Percentiles rank a stretch among this genome's conserved stretches.
Conservation (phyloP, 2,113 vertebrate species). For the Sander lucioperca region DNA sequence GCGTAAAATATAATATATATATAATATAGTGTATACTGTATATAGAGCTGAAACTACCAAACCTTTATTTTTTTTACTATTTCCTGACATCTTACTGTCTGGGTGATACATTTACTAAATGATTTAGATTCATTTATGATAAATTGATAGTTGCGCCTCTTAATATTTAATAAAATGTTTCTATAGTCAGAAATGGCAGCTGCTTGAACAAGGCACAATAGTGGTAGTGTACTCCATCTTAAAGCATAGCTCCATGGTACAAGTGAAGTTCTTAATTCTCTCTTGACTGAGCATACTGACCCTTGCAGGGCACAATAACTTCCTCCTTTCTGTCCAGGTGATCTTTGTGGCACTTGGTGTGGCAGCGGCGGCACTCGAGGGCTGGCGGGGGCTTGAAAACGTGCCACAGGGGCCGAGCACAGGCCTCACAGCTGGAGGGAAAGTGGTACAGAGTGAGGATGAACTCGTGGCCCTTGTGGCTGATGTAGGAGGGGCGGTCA, state of each 20-base stretch:
- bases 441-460: slow-evolving; percentile 97
- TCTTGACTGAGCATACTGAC: slow-evolving; percentile 73
- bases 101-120: too few relatives aligned
- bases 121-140: too few relatives aligned
- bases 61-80: too few relatives aligned
- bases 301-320: slow-evolving; percentile 94
- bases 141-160: too few relatives aligned
- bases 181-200: background rate
- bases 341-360: slow-evolving; percentile 97
- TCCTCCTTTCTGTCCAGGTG: slow-evolving; percentile 97
- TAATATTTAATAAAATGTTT: background rate
- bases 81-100: too few relatives aligned
- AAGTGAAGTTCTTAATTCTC: background rate
- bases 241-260: background rate
- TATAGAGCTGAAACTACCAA: too few relatives aligned
- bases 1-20: too few relatives aligned
- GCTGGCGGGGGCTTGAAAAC: slow-evolving; percentile 97
- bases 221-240: background rate
- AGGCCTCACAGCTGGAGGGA: slow-evolving; percentile 95
- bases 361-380: slow-evolving; percentile 95
- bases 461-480: slow-evolving; percentile 97
- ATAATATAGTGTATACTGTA: too few relatives aligned
- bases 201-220: background rate
- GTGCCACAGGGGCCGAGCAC: slow-evolving; percentile 93
- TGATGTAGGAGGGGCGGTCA: slow-evolving; percentile 92